phyloP scores from a whole-genome alignment of 2,113 vertebrate genomes.

The Nesoenas mayeri region DNA sequence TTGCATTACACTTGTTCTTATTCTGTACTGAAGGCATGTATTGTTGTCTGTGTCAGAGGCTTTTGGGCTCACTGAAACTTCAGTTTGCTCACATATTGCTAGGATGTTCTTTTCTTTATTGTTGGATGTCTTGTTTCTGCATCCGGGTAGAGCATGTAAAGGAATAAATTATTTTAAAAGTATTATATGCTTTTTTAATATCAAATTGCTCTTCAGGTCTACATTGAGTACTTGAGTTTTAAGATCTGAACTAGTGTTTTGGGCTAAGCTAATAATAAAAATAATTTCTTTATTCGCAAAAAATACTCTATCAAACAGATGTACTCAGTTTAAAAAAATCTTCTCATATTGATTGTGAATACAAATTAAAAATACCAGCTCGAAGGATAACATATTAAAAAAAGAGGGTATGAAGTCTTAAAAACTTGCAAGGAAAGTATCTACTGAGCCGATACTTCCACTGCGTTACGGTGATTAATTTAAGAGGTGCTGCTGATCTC shows the following conservation, averaged over 20 bases:
- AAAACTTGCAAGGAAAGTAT: background rate
- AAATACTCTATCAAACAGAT: background rate
- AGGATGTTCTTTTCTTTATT: background rate
- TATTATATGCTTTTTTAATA: background rate
- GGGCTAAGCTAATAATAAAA: background rate
- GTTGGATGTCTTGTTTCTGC: background rate
- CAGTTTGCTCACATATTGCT: background rate
- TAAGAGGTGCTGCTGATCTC: conserved; percentile 43
- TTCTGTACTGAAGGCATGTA: background rate
- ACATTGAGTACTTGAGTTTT: background rate
- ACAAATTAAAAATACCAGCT: background rate
- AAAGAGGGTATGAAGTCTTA: background rate
- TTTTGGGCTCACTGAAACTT: background rate
- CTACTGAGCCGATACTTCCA: background rate
- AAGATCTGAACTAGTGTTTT: background rate
- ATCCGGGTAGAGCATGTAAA: background rate
- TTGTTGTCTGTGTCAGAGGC: background rate
- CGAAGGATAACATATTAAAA: background rate
- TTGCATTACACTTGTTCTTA: background rate
- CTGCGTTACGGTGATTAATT: conserved; percentile 34
- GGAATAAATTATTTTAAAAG: background rate
- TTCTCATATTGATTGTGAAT: background rate
- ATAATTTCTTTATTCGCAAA: background rate
- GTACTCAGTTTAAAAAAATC: background rate
- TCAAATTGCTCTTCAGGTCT: background rate